phyloP scores from a whole-genome alignment of 2,113 vertebrate species.

The Pipa parva region DNA sequence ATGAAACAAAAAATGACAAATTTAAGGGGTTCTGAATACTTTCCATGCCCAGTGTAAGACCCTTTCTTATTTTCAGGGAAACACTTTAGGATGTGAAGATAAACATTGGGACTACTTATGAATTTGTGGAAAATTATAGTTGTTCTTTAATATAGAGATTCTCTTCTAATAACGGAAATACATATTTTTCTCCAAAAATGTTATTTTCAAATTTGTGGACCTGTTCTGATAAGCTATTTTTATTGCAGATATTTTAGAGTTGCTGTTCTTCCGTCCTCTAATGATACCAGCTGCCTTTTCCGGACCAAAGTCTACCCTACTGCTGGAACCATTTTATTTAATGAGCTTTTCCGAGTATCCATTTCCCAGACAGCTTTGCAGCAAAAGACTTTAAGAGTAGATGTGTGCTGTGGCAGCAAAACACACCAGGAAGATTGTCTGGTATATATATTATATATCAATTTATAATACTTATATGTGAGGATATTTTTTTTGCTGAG shows the following conservation, averaged over 20 bases:
- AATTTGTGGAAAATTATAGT: too few relatives aligned
- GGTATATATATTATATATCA: constrained; percentile 51
- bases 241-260: constrained; percentile 65
- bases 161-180: too few relatives aligned
- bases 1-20: too few relatives aligned
- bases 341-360: constrained; percentile 66
- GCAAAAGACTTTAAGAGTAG: constrained; percentile 69
- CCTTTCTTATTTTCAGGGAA: too few relatives aligned
- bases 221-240: constrained; percentile 38
- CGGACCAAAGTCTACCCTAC: constrained; percentile 69
- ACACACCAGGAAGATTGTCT: constrained; percentile 64
- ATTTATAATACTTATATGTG: not conserved
- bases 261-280: constrained; percentile 69
- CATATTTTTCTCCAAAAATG: too few relatives aligned
- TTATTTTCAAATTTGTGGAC: too few relatives aligned
- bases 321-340: constrained; percentile 56
- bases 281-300: constrained; percentile 71
- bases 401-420: constrained; percentile 62
- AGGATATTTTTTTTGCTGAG: not conserved
- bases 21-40: too few relatives aligned
- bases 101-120: too few relatives aligned
- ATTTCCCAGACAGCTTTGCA: constrained; percentile 59
- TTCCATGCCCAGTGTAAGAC: too few relatives aligned
- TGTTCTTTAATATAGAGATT: too few relatives aligned
- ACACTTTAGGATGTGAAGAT: too few relatives aligned